These are phyloP conservation scores for Sitophilus oryzae DNA, from an alignment of 1,140 invertebrate genomes.

Conservation along the genomic window DNA sequence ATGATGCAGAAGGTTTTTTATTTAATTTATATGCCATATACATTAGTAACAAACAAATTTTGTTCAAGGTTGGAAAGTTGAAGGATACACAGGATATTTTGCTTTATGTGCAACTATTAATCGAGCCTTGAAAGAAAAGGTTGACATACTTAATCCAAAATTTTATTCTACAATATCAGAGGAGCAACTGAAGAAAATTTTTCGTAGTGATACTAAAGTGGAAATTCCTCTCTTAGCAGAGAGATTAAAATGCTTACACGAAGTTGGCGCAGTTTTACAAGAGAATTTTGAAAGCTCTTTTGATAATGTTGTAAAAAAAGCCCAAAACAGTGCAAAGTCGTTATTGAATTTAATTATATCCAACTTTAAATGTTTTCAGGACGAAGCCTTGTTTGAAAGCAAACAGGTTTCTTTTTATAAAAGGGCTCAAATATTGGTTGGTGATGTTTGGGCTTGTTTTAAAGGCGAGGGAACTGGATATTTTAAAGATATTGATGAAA, in stretches of 20 bases:
- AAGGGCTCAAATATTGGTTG: slow-evolving; percentile 89
- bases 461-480: slow-evolving; percentile 67
- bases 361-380: slow-evolving; percentile 82
- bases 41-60: too few relatives aligned
- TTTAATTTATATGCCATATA: too few relatives aligned
- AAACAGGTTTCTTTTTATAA: slow-evolving; percentile 81
- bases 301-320: slow-evolving; percentile 67
- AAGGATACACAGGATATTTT: slow-evolving; percentile 85
- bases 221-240: slow-evolving; percentile 68
- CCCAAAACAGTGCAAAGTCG: slow-evolving; percentile 65
- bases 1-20: slow-evolving; percentile 47
- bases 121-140: slow-evolving; percentile 69
- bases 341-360: slow-evolving; percentile 70
- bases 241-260: slow-evolving; percentile 67
- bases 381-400: slow-evolving; percentile 67
- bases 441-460: slow-evolving; percentile 88
- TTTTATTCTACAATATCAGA: slow-evolving; percentile 70
- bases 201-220: slow-evolving; percentile 64
- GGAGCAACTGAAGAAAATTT: slow-evolving; percentile 61
- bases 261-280: slow-evolving; percentile 68
- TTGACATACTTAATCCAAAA: slow-evolving; percentile 70
- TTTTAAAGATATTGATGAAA: slow-evolving; percentile 79
- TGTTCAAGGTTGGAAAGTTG: slow-evolving; percentile 60
- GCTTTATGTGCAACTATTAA: slow-evolving; percentile 86
- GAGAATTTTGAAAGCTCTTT: slow-evolving; percentile 83